Conservation (phyloP, 2,113 vertebrate genomes). For the Sterrhoptilus dennistouni region DNA sequence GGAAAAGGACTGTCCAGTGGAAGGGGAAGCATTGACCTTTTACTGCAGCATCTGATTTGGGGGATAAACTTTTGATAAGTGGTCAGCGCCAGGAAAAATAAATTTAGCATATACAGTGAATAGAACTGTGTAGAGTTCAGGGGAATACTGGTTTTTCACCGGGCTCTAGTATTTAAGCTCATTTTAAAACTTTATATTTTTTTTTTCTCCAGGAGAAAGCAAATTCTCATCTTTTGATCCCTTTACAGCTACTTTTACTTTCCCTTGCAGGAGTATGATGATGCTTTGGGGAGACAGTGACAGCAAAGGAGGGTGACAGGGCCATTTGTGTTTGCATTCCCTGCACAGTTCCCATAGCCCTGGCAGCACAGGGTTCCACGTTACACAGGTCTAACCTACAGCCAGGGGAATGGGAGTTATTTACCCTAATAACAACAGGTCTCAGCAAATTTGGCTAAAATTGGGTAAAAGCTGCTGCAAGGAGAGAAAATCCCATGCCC, state of each 20-base stretch:
- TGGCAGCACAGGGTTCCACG: rapidly evolving
- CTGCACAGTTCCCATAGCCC: neutral
- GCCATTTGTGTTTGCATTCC: neutral
- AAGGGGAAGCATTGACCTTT: neutral
- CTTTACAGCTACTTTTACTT: neutral
- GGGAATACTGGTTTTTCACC: neutral
- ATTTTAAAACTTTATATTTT: neutral
- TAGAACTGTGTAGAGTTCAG: neutral
- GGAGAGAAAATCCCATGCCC: neutral
- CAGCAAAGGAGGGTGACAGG: neutral
- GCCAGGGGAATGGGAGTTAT: neutral
- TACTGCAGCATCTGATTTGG: neutral
- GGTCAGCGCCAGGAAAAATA: neutral
- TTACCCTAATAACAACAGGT: neutral
- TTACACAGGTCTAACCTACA: neutral
- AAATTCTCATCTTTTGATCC: neutral
- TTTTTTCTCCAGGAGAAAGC: rapidly evolving
- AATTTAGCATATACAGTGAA: neutral
- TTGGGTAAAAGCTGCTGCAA: neutral
- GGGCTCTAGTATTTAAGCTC: neutral
- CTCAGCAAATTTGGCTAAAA: neutral
- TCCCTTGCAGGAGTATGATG: neutral
- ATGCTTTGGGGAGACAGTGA: neutral
- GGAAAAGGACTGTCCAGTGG: neutral
- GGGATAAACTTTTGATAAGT: neutral